phyloP scores from a whole-genome alignment of 2,888 invertebrate species.

The Ochropleura plecta region DNA sequence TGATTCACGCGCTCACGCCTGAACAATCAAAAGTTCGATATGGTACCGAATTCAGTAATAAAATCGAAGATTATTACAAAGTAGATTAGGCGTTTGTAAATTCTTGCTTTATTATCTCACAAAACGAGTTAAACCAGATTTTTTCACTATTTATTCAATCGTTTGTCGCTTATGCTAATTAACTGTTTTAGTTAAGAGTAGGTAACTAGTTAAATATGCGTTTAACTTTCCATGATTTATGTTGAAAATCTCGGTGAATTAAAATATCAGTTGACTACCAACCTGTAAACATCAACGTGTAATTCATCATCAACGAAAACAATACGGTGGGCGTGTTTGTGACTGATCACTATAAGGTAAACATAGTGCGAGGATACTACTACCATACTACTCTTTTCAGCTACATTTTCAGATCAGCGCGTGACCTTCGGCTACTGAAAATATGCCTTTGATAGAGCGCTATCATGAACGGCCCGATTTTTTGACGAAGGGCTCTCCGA shows the following conservation, averaged over 20 bases:
- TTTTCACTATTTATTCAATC: conserved; percentile 26
- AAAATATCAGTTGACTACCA: conserved; percentile 29
- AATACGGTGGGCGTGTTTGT: conserved; percentile 34
- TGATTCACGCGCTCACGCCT: conserved; percentile 3
- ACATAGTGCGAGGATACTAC: conserved; percentile 18
- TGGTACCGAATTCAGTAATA: conserved; percentile 1
- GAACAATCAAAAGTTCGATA: conserved; percentile 7
- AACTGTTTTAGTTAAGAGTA: conserved; percentile 34
- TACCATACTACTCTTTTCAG: conserved; percentile 13
- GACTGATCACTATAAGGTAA: conserved; percentile 43
- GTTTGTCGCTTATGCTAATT: conserved; percentile 39
- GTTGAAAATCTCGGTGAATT: conserved; percentile 14
- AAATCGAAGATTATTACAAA: neutral
- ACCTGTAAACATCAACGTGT: conserved; percentile 24
- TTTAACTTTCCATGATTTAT: conserved; percentile 24
- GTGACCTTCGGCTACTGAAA: conserved; percentile 32
- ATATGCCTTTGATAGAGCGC: neutral
- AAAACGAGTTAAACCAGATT: conserved; percentile 46
- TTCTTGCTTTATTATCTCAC: conserved; percentile 23
- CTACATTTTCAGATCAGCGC: neutral
- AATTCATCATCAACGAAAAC: conserved; percentile 57
- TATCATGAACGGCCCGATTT: neutral
- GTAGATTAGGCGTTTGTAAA: conserved; percentile 19
- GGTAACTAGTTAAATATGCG: neutral
- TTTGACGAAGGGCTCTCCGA: conserved; percentile 16